phyloP scores from a whole-genome alignment of 1,140 invertebrate species.

The Asobara japonica region DNA sequence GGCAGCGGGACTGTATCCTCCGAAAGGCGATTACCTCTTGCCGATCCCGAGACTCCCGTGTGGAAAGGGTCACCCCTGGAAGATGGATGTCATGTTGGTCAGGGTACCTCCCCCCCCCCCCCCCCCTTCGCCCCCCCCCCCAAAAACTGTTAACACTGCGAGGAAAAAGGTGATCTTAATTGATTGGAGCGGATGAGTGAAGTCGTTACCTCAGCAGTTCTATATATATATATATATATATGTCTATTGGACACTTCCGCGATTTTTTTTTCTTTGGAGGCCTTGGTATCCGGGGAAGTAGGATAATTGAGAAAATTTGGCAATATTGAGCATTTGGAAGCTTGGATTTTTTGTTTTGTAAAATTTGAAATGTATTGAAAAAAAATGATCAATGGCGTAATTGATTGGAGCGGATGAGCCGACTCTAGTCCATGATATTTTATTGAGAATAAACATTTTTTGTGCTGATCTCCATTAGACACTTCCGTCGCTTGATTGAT shows the following conservation, averaged over 20 bases:
- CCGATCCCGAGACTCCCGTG: slow-evolving; percentile 7
- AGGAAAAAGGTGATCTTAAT: background rate
- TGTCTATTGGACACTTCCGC: too few species aligned
- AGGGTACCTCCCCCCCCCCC: background rate
- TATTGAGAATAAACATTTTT: background rate
- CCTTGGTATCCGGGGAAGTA: too few species aligned
- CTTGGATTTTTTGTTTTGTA: too few species aligned
- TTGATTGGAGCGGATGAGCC: slow-evolving; percentile 5
- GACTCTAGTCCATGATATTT: background rate
- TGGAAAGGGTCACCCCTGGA: slow-evolving; percentile 48
- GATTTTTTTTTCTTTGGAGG: slow-evolving; percentile 19
- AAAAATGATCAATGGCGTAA: too few species aligned
- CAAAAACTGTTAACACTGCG: background rate
- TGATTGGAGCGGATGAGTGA: background rate
- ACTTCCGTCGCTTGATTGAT: slow-evolving; percentile 46
- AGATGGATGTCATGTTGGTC: slow-evolving; percentile 45
- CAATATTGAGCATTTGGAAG: too few species aligned
- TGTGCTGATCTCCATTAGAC: background rate
- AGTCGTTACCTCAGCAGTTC: background rate
- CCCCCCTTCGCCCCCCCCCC: background rate
- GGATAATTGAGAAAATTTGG: too few species aligned
- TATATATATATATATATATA: too few species aligned
- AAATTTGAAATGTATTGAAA: too few species aligned
- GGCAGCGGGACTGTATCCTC: slow-evolving; percentile 37
- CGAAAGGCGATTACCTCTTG: background rate